phyloP scores from a whole-genome alignment of 2,113 vertebrate species.

The Tursiops truncatus region DNA sequence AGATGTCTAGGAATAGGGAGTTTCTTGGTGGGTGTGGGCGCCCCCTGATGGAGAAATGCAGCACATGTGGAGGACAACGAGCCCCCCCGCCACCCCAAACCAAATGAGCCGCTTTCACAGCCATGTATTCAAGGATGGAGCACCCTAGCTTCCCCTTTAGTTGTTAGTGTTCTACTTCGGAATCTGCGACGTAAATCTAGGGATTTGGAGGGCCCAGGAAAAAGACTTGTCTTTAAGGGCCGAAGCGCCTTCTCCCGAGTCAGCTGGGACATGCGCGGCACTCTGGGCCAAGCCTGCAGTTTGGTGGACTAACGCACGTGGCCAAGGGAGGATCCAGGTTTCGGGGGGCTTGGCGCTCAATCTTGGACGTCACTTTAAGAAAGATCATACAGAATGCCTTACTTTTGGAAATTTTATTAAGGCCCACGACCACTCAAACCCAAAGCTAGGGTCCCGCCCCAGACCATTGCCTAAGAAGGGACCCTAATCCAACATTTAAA shows the following conservation, averaged over 20 bases:
- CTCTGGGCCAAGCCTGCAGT: not conserved
- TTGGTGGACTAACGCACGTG: not conserved
- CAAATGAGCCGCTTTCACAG: not conserved
- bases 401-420: not conserved
- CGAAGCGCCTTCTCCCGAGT: not conserved
- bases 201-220: not conserved
- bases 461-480: not conserved
- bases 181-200: not conserved
- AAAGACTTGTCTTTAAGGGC: not conserved
- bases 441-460: not conserved
- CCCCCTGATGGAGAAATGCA: constrained; percentile 65
- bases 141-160: not conserved
- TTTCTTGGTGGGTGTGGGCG: constrained; percentile 57
- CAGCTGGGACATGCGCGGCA: accelerated
- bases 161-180: not conserved
- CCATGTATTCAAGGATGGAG: not conserved
- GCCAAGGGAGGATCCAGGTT: not conserved
- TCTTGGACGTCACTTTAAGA: not conserved
- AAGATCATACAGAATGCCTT: not conserved
- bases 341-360: not conserved
- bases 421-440: not conserved
- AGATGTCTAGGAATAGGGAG: constrained; percentile 64
- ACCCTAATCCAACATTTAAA: not conserved
- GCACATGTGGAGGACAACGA: not conserved
- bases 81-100: not conserved